Evolutionary conservation across 2,888 invertebrate species (phyloP).

Genomic region (Lepidocyrtoides sp.): DNA sequence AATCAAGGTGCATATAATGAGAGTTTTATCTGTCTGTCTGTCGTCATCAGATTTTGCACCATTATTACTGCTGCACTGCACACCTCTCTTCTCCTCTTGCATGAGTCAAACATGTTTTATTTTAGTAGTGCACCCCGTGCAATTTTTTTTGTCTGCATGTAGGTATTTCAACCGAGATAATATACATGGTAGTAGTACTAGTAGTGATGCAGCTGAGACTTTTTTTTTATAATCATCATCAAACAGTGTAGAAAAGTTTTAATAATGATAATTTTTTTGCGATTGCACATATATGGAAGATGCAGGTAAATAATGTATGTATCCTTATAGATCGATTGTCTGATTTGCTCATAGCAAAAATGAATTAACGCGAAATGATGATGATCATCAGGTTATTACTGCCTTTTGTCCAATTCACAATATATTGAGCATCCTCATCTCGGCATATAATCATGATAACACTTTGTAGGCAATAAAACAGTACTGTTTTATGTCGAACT

Average conservation of each 20-base stretch:
- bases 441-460: background rate
- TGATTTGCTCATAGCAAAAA: conserved; percentile 54
- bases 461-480: conserved; percentile 9
- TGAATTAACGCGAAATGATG: conserved; percentile 55
- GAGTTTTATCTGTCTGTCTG: conserved; percentile 32
- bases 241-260: background rate
- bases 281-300: conserved; percentile 15
- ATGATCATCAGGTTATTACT: conserved; percentile 36
- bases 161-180: background rate
- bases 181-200: background rate
- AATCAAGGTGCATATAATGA: conserved; percentile 78
- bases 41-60: background rate
- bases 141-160: too few relatives aligned
- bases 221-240: background rate
- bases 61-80: background rate
- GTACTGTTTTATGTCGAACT: conserved; percentile 21
- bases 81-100: background rate
- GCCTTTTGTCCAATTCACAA: background rate
- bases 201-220: background rate
- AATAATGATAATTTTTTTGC: conserved; percentile 39
- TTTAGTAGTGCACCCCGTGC: background rate
- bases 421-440: conserved; percentile 21
- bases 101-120: conserved; percentile 38
- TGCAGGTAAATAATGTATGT: background rate
- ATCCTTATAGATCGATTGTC: background rate